These are phyloP conservation scores for Athripsodes cinereus DNA, from an alignment of 2,888 invertebrate genomes.

Conservation along the genomic window DNA sequence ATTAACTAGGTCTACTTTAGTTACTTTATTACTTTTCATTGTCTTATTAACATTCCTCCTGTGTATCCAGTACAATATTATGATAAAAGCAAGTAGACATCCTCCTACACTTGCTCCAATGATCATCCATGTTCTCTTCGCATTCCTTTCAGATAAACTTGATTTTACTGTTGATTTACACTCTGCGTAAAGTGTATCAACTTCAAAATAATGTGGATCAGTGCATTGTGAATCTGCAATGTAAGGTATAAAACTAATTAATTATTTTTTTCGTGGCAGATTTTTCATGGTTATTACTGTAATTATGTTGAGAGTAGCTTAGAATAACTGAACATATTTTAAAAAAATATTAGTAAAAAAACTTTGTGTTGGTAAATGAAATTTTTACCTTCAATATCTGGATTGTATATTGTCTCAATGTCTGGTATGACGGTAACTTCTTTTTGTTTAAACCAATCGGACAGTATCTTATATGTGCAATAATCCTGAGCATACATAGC, in stretches of 20 bases:
- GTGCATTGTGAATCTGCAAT: conserved; percentile 43
- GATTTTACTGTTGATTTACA: conserved; percentile 33
- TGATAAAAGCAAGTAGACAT: conserved; percentile 44
- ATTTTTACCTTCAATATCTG: conserved; percentile 23
- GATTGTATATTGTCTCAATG: conserved; percentile 18
- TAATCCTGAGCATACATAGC: conserved; percentile 10
- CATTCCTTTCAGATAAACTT: conserved; percentile 17
- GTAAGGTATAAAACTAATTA: too few species aligned
- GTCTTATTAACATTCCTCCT: conserved; percentile 44
- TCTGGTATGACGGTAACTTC: conserved; percentile 23
- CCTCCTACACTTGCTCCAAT: conserved; percentile 44
- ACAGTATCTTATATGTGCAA: conserved; percentile 22
- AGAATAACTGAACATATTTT: background rate
- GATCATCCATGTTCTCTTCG: conserved; percentile 43
- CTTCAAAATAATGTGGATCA: conserved; percentile 30
- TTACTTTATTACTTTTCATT: conserved; percentile 31
- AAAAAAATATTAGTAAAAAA: background rate
- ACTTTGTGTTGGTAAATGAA: too few species aligned
- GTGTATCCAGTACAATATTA: conserved; percentile 46
- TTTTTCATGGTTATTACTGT: too few species aligned
- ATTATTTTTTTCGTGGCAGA: too few species aligned
- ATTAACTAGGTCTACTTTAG: background rate
- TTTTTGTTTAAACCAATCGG: conserved; percentile 21
- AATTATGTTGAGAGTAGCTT: background rate
- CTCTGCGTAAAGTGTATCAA: conserved; percentile 34